phyloP scores from a whole-genome alignment of 1,140 invertebrate genomes.

The Sinella curviseta region DNA sequence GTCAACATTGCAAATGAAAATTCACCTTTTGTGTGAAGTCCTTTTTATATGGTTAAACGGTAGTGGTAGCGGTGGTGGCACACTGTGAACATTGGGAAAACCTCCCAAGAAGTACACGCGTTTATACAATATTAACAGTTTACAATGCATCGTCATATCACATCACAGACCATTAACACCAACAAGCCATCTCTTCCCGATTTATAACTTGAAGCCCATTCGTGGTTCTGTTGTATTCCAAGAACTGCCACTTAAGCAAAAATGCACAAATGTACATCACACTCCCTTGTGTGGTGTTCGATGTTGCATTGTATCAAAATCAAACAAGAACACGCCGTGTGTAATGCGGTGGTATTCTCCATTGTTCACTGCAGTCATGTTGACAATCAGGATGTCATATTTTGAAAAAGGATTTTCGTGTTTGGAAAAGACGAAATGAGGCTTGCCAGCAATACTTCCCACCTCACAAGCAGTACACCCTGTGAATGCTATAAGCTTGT shows the following conservation, averaged over 20 bases:
- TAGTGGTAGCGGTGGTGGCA: background rate
- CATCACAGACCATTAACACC: conserved; percentile 15
- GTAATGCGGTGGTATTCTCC: background rate
- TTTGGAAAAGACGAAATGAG: background rate
- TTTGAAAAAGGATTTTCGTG: background rate
- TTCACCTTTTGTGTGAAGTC: conserved; percentile 17
- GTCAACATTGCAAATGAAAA: background rate
- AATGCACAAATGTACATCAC: too few relatives aligned
- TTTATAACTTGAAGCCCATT: too few relatives aligned
- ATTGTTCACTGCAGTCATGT: background rate
- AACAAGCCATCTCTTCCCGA: background rate
- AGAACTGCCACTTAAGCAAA: too few relatives aligned
- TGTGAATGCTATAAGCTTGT: too few relatives aligned
- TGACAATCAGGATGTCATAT: background rate
- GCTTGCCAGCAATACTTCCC: too few relatives aligned
- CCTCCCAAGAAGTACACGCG: conserved; percentile 19
- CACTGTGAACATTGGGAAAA: background rate
- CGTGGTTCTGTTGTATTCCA: too few relatives aligned
- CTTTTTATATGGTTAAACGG: background rate
- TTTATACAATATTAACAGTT: background rate
- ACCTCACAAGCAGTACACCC: too few relatives aligned
- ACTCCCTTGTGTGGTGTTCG: too few relatives aligned
- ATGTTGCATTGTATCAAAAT: too few relatives aligned
- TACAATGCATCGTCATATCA: background rate
- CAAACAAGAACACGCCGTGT: too few relatives aligned